Conservation (phyloP, 2,113 vertebrate genomes). For the Sarotherodon lohbergeri region DNA sequence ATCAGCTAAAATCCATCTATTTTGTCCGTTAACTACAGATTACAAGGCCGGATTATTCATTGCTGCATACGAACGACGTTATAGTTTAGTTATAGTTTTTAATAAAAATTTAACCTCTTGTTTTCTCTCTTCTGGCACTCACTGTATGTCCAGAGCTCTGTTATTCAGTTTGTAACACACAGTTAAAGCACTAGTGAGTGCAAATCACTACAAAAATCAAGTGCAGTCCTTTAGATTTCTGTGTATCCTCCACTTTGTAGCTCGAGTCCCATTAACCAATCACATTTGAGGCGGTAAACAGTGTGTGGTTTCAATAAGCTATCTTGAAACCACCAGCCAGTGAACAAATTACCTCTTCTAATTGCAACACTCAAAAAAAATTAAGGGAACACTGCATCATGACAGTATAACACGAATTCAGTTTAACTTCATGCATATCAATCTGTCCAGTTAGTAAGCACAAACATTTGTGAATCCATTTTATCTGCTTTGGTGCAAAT, state of each 20-base stretch:
- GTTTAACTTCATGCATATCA: background rate
- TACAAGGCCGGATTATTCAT: background rate
- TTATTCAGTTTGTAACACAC: background rate
- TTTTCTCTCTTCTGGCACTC: background rate
- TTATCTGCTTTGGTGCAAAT: background rate
- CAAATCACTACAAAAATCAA: background rate
- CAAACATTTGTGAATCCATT: background rate
- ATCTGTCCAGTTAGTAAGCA: background rate
- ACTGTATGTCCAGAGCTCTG: background rate
- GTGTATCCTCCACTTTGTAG: background rate
- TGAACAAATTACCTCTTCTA: background rate
- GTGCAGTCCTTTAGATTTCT: background rate
- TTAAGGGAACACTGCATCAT: background rate
- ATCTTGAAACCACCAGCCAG: background rate
- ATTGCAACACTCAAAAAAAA: background rate
- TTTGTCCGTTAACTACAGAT: background rate
- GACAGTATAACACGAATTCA: background rate
- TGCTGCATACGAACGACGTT: background rate
- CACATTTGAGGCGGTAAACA: background rate
- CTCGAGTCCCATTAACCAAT: background rate
- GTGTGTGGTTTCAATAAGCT: background rate
- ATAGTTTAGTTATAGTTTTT: background rate
- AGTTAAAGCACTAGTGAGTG: background rate
- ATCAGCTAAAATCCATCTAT: background rate
- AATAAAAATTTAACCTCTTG: background rate